Conservation (phyloP, 1,140 invertebrate genomes). For the Dendroctonus valens region DNA sequence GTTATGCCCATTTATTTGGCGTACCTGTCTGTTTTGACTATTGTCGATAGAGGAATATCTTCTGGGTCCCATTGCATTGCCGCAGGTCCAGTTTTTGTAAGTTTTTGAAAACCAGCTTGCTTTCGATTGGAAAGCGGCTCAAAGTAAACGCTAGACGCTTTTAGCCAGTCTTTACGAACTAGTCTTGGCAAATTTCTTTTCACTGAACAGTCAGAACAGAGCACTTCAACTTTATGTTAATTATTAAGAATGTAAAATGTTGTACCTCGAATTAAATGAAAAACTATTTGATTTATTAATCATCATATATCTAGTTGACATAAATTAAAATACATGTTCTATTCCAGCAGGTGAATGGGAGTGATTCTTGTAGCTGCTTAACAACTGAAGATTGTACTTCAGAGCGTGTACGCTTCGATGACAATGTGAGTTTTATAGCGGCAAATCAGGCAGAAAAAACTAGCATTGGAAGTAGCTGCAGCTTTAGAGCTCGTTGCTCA, state of each 20-base stretch:
- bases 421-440: slow-evolving; percentile 53
- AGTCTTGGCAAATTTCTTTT: too few relatives aligned
- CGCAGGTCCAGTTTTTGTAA: slow-evolving; percentile 5
- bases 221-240: too few relatives aligned
- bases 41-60: slow-evolving; percentile 22
- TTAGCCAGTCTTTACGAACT: too few relatives aligned
- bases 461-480: slow-evolving; percentile 49
- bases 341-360: slow-evolving; percentile 42
- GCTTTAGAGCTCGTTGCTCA: slow-evolving; percentile 41
- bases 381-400: slow-evolving; percentile 60
- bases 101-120: neutral
- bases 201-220: too few relatives aligned
- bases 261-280: too few relatives aligned
- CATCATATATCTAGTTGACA: too few relatives aligned
- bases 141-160: too few relatives aligned
- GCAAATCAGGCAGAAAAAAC: slow-evolving; percentile 45
- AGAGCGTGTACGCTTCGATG: slow-evolving; percentile 59
- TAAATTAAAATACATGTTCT: slow-evolving; percentile 2
- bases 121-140: too few relatives aligned
- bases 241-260: too few relatives aligned
- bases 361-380: slow-evolving; percentile 47
- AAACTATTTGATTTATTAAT: too few relatives aligned
- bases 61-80: slow-evolving; percentile 20
- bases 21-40: neutral
- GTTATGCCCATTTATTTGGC: slow-evolving; percentile 11